Evolutionary conservation across 2,797 vertebrate genomes (phyloP), one percentile per base, ranked within the genome.

Genomic region (Pseudochromis fuscus): DNA sequence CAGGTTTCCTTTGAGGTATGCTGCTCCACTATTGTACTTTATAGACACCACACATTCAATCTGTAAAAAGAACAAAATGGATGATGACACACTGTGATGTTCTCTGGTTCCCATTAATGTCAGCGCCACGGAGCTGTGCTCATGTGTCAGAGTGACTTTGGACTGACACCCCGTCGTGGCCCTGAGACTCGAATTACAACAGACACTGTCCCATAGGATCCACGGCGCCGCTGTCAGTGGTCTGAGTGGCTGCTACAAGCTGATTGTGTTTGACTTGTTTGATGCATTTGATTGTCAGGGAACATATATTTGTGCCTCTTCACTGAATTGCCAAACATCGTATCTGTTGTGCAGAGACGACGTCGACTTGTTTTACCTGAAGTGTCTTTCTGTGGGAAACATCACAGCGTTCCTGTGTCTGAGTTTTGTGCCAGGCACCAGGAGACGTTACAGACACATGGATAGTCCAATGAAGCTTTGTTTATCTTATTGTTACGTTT

Each of bases 241-340:
- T 82, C 67, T 62, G 27, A 82, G 53, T 48, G 52, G 75, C 81
- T 72, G 63, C 28, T 80, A 52, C 57, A 60, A 50, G 10, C 31
- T 82, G 67, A 88, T 76, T 24, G 52, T 83, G 84, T 87, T 85
- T 85, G 86, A 90, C 86, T 75, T 77, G 69, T 85, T 68, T 70
- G 60, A 82, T 77, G 45, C 62, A 38, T 73, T 45, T 75, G 65
- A 84, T 83, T 84, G 82, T 79, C 86, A 75, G 77, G 49, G 40
- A 78, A 66, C 81, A 79, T 74, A 66, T 28, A 51, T 27, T n/a
- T 63, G 44, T 9, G 46, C 13, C 42, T 65, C 73, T 25, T 57
- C 27, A 15, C 42, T 27, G 4, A 31, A 65, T n/a, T 33, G 15
- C 21, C 48, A 25, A 40, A 72, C 70, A 61, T 74, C 44, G n/a